Percentiles rank a stretch among this genome's conserved stretches.
phyloP scores from a whole-genome alignment of 2,113 vertebrate genomes.

The Nesospiza acunhae region DNA sequence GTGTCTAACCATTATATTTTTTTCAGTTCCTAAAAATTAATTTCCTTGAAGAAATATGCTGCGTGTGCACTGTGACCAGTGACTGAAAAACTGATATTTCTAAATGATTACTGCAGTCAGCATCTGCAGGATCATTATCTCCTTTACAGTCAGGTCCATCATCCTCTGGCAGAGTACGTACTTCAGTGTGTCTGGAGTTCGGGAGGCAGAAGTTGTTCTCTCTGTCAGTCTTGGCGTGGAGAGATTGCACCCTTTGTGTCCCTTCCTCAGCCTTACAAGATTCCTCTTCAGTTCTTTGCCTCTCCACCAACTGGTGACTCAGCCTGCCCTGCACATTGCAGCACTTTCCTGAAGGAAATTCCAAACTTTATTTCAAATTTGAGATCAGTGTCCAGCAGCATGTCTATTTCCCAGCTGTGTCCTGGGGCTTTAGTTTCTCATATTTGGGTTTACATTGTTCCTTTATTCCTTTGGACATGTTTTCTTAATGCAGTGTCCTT shows the following conservation, averaged over 20 bases:
- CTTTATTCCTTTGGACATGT: neutral
- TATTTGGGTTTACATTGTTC: neutral
- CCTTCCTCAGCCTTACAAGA: neutral
- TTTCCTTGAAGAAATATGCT: neutral
- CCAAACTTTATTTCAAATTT: conserved; percentile 16
- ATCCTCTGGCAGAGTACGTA: fast-evolving
- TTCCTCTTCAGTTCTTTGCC: neutral
- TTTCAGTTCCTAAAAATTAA: neutral
- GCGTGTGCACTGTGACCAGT: neutral
- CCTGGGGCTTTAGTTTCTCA: neutral
- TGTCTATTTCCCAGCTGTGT: neutral
- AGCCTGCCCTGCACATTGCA: neutral
- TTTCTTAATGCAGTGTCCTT: neutral
- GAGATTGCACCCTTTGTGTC: neutral
- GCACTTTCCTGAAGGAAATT: conserved; percentile 36
- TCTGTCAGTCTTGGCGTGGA: fast-evolving
- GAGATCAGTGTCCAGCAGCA: neutral
- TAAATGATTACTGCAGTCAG: neutral
- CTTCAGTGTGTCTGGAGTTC: neutral
- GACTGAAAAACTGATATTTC: neutral
- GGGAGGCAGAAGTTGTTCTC: neutral
- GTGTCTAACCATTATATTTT: neutral
- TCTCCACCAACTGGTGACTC: neutral
- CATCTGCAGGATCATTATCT: neutral
- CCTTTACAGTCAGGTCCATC: neutral